phyloP scores from a whole-genome alignment of 53 echinoderm and acorn worm genomes.

The Patiria pectinifera region DNA sequence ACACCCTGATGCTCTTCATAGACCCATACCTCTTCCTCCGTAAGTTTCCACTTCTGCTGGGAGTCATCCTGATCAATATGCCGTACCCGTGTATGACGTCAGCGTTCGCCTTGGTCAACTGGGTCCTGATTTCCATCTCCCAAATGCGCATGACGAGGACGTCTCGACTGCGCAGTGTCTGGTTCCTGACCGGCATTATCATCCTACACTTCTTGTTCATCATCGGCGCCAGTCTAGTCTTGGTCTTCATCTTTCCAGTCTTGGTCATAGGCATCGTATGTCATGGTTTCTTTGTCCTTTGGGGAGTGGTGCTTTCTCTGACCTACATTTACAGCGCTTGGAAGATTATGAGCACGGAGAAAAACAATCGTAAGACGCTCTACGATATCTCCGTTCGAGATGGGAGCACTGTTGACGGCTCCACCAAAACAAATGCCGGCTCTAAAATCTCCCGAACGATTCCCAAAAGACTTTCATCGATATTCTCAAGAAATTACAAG shows the following conservation, averaged over 20 bases:
- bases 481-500: not conserved
- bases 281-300: conserved; percentile 83
- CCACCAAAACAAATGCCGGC: conserved; percentile 1
- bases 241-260: conserved; percentile 52
- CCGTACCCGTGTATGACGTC: conserved; percentile 88
- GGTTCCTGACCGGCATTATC: conserved; percentile 67
- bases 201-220: conserved; percentile 67
- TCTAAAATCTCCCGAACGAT: conserved; percentile 3
- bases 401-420: not conserved
- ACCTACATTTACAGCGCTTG: conserved; percentile 54
- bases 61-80: conserved; percentile 74
- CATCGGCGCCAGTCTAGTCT: conserved; percentile 48
- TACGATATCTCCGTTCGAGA: conserved; percentile 32
- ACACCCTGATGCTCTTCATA: conserved; percentile 74
- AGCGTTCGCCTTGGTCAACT: conserved; percentile 79
- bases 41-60: conserved; percentile 35
- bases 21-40: conserved; percentile 67
- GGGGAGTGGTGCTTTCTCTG: conserved; percentile 69
- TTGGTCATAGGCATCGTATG: conserved; percentile 72
- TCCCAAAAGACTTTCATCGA: conserved; percentile 19
- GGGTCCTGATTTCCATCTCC: conserved; percentile 78
- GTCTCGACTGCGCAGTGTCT: conserved; percentile 68
- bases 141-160: conserved; percentile 68
- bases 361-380: conserved; percentile 33
- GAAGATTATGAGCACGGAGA: conserved; percentile 35